Percentiles rank a stretch among this genome's conserved stretches.
Conservation (phyloP, 2,888 invertebrate genomes). For the Agrotis segetum region DNA sequence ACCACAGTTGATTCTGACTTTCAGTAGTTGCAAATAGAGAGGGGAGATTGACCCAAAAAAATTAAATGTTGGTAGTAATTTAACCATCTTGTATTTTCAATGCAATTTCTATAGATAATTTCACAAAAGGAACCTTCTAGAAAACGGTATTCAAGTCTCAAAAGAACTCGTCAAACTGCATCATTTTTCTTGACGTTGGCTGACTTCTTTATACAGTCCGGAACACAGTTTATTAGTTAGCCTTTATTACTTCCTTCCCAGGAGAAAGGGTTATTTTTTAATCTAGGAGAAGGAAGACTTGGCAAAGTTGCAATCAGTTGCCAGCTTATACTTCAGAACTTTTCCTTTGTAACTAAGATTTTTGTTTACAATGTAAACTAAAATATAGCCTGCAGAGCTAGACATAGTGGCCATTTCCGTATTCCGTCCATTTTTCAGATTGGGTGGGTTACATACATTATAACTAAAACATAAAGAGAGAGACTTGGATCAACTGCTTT, state of each 20-base stretch:
- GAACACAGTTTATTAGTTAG: slow-evolving; percentile 2
- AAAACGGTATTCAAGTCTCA: not conserved
- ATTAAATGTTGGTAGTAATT: not conserved
- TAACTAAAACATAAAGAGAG: no score
- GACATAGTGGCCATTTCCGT: no score
- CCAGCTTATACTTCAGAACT: slow-evolving; percentile 2
- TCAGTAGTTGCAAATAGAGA: no score
- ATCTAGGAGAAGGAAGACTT: slow-evolving; percentile 21
- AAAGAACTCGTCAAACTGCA: not conserved
- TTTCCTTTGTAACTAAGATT: not conserved
- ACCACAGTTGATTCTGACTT: no score
- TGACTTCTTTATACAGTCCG: not conserved
- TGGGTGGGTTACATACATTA: no score
- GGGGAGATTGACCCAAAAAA: no score
- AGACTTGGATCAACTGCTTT: no score
- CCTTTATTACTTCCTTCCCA: slow-evolving; percentile 10
- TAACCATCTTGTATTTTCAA: not conserved
- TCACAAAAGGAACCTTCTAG: not conserved
- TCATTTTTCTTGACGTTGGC: not conserved
- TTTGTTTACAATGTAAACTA: not conserved
- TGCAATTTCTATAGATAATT: not conserved
- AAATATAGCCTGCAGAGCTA: not conserved
- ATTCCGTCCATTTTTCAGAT: no score
- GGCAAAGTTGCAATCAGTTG: slow-evolving; percentile 20
- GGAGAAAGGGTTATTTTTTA: slow-evolving; percentile 33